A percentile compares a stretch with the other conserved stretches of the same genome.
Conservation (phyloP, 1,140 invertebrate species). For the Cydia splendana region DNA sequence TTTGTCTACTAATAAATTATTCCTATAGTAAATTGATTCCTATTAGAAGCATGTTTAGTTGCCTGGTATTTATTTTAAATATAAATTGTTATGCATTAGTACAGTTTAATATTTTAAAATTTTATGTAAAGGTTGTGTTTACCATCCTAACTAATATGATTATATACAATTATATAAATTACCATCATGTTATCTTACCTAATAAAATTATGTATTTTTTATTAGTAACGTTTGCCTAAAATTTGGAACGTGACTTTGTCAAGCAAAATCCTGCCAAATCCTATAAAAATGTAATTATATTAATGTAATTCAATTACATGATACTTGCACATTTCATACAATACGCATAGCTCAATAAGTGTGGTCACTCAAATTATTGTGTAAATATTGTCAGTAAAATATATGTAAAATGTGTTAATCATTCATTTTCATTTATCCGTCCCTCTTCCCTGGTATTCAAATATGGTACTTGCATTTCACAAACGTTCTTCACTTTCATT, state of each 20-base stretch:
- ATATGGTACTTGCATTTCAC: not conserved
- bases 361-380: slow-evolving; percentile 76
- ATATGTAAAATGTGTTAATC: slow-evolving; percentile 76
- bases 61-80: slow-evolving; percentile 51
- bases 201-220: slow-evolving; percentile 49
- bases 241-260: slow-evolving; percentile 68
- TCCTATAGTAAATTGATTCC: slow-evolving; percentile 23
- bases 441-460: not conserved
- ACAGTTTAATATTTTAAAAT: slow-evolving; percentile 64
- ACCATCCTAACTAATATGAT: slow-evolving; percentile 44
- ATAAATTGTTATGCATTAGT: slow-evolving; percentile 55
- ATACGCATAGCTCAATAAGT: slow-evolving; percentile 77
- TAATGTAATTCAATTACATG: slow-evolving; percentile 74
- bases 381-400: slow-evolving; percentile 78
- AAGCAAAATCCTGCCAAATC: slow-evolving; percentile 76
- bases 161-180: slow-evolving; percentile 19
- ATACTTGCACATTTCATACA: slow-evolving; percentile 75
- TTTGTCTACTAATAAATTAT: slow-evolving; percentile 31
- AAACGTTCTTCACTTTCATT: not conserved
- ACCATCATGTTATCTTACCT: slow-evolving; percentile 19
- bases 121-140: slow-evolving; percentile 68
- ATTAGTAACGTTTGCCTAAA: slow-evolving; percentile 43
- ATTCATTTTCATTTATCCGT: slow-evolving; percentile 40
- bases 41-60: slow-evolving; percentile 46
- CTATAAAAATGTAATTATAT: slow-evolving; percentile 51